These are phyloP conservation scores for Drosophila limbata DNA, from an alignment of 2,888 invertebrate species.

Conservation along the genomic window DNA sequence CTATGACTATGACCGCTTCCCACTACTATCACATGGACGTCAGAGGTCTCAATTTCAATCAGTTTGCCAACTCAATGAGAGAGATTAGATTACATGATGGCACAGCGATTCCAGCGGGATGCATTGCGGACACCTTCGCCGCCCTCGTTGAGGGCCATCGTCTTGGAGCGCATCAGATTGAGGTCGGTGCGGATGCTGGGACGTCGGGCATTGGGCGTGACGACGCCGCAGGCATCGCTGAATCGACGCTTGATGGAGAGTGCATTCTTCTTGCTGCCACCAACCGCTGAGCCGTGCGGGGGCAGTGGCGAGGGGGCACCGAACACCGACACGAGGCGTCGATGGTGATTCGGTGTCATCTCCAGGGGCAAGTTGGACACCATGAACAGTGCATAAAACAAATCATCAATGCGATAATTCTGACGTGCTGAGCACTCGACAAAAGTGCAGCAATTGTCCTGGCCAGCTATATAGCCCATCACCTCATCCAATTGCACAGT, in stretches of 20 bases:
- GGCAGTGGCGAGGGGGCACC: constrained; percentile 92
- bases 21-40: constrained; percentile 72
- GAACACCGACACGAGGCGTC: constrained; percentile 91
- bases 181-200: constrained; percentile 95
- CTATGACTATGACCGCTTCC: constrained; percentile 22
- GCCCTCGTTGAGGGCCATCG: constrained; percentile 90
- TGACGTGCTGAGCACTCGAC: constrained; percentile 94
- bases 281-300: constrained; percentile 89
- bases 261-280: constrained; percentile 90
- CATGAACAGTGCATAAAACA: constrained; percentile 93
- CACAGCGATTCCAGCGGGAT: constrained; percentile 79
- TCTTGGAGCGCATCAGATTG: constrained; percentile 94
- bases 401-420: constrained; percentile 92
- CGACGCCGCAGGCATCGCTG: constrained; percentile 95
- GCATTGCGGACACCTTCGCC: constrained; percentile 87
- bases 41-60: constrained; percentile 10
- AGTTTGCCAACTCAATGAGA: neutral
- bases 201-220: constrained; percentile 94
- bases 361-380: constrained; percentile 93
- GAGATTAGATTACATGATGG: constrained; percentile 69
- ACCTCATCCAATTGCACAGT: constrained; percentile 92
- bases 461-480: constrained; percentile 90
- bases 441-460: constrained; percentile 92
- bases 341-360: constrained; percentile 95
- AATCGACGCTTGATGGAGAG: constrained; percentile 92